Conservation (phyloP, 2,797 vertebrate genomes). For the Gila robusta region DNA sequence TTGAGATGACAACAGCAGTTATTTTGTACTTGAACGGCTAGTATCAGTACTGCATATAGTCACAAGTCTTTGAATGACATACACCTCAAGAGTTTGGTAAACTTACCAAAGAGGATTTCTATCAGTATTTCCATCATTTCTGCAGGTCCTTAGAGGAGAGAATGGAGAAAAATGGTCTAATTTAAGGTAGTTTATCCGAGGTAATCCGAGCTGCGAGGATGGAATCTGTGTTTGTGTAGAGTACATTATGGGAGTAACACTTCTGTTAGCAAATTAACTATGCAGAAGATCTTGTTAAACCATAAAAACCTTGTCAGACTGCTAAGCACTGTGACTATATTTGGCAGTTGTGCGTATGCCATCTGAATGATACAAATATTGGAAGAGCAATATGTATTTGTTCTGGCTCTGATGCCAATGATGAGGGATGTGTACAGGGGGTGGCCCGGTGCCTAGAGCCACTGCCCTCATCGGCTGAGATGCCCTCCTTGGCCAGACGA, state of each 20-base stretch:
- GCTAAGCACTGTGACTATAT: neutral
- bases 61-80: neutral
- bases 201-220: neutral
- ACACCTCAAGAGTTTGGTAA: neutral
- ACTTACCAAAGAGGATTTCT: neutral
- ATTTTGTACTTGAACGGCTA: neutral
- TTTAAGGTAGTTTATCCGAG: neutral
- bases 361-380: neutral
- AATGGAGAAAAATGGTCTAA: too few relatives aligned
- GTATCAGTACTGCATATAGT: neutral
- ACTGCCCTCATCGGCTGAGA: neutral
- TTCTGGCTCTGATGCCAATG: neutral
- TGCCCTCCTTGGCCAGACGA: too few relatives aligned
- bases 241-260: neutral
- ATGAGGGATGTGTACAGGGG: neutral
- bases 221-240: constrained; percentile 2
- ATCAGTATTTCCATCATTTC: neutral
- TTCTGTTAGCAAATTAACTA: neutral
- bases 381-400: neutral
- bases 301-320: constrained; percentile 8
- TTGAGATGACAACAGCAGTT: neutral
- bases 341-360: neutral
- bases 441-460: neutral
- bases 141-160: neutral
- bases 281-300: neutral